These are phyloP conservation scores for Achroia grisella DNA, from an alignment of 1,140 invertebrate species.

Conservation along the genomic window DNA sequence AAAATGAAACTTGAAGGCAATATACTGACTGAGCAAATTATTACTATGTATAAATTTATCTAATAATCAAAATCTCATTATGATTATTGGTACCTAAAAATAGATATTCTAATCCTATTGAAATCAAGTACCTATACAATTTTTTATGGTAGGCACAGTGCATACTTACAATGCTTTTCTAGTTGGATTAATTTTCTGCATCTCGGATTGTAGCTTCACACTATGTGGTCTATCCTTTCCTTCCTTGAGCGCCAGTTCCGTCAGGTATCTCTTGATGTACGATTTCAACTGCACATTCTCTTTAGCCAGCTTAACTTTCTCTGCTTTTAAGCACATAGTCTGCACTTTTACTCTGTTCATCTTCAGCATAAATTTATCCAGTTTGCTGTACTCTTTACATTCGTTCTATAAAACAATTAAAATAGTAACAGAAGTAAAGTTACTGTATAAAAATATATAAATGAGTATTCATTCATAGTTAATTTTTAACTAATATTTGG, in stretches of 20 bases:
- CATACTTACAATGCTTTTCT: slow-evolving; percentile 35
- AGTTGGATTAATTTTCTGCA: slow-evolving; percentile 28
- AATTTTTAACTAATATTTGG: too few relatives aligned
- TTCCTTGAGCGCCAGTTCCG: slow-evolving; percentile 56
- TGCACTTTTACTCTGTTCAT: slow-evolving; percentile 59
- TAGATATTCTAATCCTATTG: too few relatives aligned
- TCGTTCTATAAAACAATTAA: slow-evolving; percentile 34
- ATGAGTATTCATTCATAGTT: too few relatives aligned
- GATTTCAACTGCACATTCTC: slow-evolving; percentile 65
- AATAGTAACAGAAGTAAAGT: too few relatives aligned
- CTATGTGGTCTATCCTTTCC: slow-evolving; percentile 50
- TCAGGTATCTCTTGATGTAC: slow-evolving; percentile 64
- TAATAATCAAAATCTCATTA: too few relatives aligned
- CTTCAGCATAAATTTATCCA: slow-evolving; percentile 68
- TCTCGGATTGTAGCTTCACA: slow-evolving; percentile 40
- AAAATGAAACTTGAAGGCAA: too few relatives aligned
- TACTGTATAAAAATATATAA: too few relatives aligned
- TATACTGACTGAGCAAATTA: too few relatives aligned
- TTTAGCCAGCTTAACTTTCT: slow-evolving; percentile 50
- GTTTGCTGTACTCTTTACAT: slow-evolving; percentile 57
- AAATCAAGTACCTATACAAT: too few relatives aligned
- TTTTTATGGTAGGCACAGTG: too few relatives aligned
- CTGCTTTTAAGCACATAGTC: slow-evolving; percentile 49
- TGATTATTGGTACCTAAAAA: too few relatives aligned
- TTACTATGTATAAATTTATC: too few relatives aligned